phyloP scores from a whole-genome alignment of 2,888 invertebrate species.

The Camponotus fellah region DNA sequence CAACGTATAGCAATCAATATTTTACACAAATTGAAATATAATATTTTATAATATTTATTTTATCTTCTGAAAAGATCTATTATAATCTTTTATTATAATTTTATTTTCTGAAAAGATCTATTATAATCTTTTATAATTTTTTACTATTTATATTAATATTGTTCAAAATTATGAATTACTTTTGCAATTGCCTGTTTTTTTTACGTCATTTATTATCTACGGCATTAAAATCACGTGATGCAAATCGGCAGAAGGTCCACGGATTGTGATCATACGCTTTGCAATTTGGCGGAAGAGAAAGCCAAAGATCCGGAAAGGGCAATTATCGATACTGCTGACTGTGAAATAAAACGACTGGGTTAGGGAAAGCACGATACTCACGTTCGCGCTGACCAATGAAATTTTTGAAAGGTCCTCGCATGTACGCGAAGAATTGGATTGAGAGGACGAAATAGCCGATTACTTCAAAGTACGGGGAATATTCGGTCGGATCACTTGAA shows the following conservation, averaged over 20 bases:
- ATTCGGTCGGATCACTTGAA: slow-evolving; percentile 37
- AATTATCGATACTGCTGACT: slow-evolving; percentile 72
- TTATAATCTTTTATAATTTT: slow-evolving; percentile 1
- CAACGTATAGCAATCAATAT: neutral
- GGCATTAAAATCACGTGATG: slow-evolving; percentile 8
- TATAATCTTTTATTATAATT: neutral
- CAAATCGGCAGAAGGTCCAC: neutral
- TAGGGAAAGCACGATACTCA: slow-evolving; percentile 45
- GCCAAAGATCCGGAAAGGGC: slow-evolving; percentile 62
- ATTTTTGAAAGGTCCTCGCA: slow-evolving; percentile 61
- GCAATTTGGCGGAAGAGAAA: slow-evolving; percentile 45
- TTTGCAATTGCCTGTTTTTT: neutral
- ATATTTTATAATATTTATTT: neutral
- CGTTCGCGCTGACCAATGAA: slow-evolving; percentile 65
- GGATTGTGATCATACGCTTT: slow-evolving; percentile 51
- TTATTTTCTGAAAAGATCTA: neutral
- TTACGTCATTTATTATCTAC: neutral
- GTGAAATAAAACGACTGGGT: slow-evolving; percentile 59
- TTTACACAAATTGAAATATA: neutral
- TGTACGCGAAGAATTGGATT: slow-evolving; percentile 60
- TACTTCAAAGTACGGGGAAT: slow-evolving; percentile 43
- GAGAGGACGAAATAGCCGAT: slow-evolving; percentile 45
- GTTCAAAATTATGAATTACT: neutral
- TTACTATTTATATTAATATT: neutral
- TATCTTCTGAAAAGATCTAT: neutral